phyloP scores from a whole-genome alignment of 2,797 vertebrate species.

The Varecia variegata region DNA sequence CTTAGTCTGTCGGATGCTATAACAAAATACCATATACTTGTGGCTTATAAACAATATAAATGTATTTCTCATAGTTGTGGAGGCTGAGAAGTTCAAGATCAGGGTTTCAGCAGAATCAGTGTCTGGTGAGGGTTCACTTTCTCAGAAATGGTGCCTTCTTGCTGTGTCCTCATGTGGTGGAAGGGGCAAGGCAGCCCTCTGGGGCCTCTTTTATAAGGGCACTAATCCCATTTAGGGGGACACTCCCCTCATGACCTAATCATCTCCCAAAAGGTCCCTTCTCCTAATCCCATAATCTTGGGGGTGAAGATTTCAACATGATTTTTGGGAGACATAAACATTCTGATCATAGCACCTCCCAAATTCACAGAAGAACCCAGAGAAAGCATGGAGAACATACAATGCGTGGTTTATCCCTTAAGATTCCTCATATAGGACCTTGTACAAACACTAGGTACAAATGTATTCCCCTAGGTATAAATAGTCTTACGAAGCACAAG shows the following conservation, averaged over 20 bases:
- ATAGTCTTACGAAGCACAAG: not conserved
- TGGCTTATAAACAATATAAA: not conserved
- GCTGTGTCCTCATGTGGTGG: not conserved
- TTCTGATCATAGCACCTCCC: not conserved
- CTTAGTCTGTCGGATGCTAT: not conserved
- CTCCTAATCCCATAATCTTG: not conserved
- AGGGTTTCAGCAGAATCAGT: not conserved
- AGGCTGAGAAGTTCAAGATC: not conserved
- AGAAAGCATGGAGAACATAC: not conserved
- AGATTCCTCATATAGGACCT: not conserved
- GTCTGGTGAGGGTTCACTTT: not conserved
- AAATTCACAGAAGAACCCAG: not conserved
- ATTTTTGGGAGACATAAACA: not conserved
- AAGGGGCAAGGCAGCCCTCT: not conserved
- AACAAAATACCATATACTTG: not conserved
- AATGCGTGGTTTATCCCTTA: not conserved
- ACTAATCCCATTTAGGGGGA: not conserved
- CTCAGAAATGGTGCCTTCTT: not conserved
- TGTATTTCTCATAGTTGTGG: not conserved
- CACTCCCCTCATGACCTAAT: not conserved
- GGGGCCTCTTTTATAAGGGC: not conserved
- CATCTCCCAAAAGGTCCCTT: not conserved
- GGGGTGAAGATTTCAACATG: not conserved
- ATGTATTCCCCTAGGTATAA: not conserved
- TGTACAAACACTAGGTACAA: not conserved